Evolutionary conservation across 2,113 vertebrate genomes (phyloP).

Genomic region (Phylloscopus whistleri): DNA sequence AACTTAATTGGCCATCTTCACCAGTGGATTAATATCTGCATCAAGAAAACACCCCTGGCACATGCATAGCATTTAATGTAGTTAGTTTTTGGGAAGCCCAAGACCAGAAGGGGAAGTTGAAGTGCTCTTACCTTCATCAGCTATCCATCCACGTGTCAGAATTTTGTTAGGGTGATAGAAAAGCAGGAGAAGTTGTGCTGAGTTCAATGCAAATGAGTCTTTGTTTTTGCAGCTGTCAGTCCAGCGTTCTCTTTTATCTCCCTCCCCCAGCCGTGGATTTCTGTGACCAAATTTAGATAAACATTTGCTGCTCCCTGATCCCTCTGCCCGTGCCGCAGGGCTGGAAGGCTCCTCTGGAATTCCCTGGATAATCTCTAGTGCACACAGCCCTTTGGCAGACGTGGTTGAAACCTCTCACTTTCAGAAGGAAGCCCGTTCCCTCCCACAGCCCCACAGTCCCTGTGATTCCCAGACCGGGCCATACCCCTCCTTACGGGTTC

Average conservation of each 20-base stretch:
- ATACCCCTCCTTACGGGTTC: background rate
- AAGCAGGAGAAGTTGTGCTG: background rate
- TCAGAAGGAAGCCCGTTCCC: background rate
- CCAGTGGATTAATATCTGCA: background rate
- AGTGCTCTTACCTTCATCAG: background rate
- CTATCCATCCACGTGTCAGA: background rate
- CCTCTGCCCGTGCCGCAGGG: background rate
- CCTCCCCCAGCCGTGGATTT: background rate
- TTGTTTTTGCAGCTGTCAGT: conserved; percentile 12
- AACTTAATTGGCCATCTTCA: background rate
- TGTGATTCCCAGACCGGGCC: background rate
- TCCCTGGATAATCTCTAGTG: background rate
- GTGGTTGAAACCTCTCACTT: background rate
- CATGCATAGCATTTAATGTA: background rate
- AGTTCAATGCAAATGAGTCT: background rate
- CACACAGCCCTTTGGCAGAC: background rate
- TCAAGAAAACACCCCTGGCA: background rate
- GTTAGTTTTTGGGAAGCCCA: background rate
- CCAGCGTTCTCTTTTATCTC: background rate
- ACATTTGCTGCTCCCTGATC: conserved; percentile 2
- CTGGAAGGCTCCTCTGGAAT: conserved; percentile 13
- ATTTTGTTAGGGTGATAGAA: background rate
- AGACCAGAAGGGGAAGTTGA: background rate
- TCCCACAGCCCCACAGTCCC: accelerated
- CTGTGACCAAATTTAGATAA: conserved; percentile 39